Conservation (phyloP, 2,113 vertebrate species). For the Podarcis muralis region DNA sequence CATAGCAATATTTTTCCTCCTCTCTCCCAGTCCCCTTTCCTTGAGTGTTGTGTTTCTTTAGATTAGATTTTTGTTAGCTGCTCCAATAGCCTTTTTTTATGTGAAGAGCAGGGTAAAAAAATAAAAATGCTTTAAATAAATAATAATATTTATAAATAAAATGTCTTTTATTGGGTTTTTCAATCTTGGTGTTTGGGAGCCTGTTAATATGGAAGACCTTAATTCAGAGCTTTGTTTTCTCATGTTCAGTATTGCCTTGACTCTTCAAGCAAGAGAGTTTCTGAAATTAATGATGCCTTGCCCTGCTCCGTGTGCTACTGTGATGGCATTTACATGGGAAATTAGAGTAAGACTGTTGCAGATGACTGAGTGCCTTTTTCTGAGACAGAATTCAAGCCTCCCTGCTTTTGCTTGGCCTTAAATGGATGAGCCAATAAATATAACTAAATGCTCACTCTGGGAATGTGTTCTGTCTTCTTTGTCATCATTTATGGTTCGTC, state of each 20-base stretch:
- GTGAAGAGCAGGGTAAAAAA: no score
- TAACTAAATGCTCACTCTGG: constrained; percentile 55
- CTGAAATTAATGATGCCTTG: not conserved
- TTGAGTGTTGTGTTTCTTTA: no score
- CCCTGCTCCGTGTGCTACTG: not conserved
- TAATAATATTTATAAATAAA: not conserved
- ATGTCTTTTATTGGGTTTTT: not conserved
- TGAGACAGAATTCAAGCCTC: constrained; percentile 37
- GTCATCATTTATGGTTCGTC: not conserved
- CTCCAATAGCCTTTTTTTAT: no score
- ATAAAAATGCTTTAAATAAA: not conserved
- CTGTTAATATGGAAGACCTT: not conserved
- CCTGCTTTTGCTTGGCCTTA: constrained; percentile 33
- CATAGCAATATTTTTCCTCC: no score
- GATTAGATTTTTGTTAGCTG: no score
- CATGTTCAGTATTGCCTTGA: not conserved
- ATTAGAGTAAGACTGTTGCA: constrained; percentile 44
- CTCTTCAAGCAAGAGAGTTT: not conserved
- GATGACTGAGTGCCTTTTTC: constrained; percentile 47
- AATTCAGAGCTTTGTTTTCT: not conserved
- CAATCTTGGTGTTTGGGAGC: not conserved
- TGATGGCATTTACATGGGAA: constrained; percentile 28
- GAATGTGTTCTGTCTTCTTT: not conserved
- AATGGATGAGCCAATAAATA: constrained; percentile 56
- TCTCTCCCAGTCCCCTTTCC: no score